Percentiles rank a stretch among this genome's conserved stretches.
phyloP scores from a whole-genome alignment of 2,113 vertebrate species.

The Sylvietta virens region DNA sequence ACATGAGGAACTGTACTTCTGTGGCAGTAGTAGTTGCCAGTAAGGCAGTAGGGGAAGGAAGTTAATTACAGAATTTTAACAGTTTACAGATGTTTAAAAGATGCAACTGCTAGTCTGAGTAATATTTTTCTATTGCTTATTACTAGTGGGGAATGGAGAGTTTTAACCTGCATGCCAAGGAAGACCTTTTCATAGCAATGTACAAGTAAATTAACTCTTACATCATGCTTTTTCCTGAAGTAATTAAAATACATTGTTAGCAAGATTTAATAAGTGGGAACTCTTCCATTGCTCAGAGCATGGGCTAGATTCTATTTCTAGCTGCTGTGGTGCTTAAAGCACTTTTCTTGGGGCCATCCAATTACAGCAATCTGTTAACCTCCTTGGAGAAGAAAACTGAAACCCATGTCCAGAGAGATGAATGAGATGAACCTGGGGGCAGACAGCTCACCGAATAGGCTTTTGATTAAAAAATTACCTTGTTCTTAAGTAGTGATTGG shows the following conservation, averaged over 20 bases:
- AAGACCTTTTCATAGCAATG: background rate
- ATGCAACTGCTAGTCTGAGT: background rate
- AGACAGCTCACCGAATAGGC: constrained; percentile 49
- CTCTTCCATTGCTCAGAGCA: background rate
- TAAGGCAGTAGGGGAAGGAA: background rate
- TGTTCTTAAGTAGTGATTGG: constrained; percentile 21
- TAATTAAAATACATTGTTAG: background rate
- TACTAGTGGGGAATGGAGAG: background rate
- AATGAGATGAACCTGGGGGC: constrained; percentile 38
- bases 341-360: constrained; percentile 39
- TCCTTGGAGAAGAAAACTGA: constrained; percentile 57
- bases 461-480: constrained; percentile 65
- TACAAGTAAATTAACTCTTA: background rate
- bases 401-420: constrained; percentile 41
- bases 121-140: background rate
- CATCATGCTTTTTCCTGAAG: background rate
- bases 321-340: constrained; percentile 8
- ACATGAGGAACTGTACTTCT: background rate
- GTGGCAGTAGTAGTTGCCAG: background rate
- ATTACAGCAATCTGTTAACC: constrained; percentile 60
- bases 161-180: background rate
- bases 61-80: background rate
- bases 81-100: background rate
- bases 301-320: background rate
- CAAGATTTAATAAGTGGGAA: background rate